Conservation (phyloP, 2,797 vertebrate species). For the Enteromius anoplus region DNA sequence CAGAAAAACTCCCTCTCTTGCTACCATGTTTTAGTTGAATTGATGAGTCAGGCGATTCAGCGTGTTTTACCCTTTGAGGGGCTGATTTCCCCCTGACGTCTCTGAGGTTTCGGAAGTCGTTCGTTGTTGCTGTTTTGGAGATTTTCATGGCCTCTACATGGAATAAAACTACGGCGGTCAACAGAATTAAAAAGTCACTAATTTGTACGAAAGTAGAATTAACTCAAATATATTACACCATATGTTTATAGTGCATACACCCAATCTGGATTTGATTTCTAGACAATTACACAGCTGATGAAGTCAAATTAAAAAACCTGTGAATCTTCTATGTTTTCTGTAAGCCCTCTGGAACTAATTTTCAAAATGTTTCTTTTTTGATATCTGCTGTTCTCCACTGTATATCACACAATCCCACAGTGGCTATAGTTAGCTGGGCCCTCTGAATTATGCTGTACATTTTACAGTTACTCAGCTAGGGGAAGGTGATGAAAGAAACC, state of each 20-base stretch:
- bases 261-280: background rate
- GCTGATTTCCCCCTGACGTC: slow-evolving; percentile 41
- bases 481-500: slow-evolving; percentile 29
- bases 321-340: background rate
- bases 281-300: background rate
- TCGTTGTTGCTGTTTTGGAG: background rate
- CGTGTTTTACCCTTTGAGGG: slow-evolving; percentile 15
- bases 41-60: slow-evolving; percentile 42
- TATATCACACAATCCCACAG: background rate
- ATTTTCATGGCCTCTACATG: background rate
- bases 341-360: background rate
- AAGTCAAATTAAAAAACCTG: background rate
- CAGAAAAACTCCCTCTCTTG: slow-evolving; percentile 40
- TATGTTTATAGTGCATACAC: background rate
- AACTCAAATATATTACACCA: background rate
- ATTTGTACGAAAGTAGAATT: background rate
- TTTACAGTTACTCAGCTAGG: slow-evolving; percentile 34
- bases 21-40: slow-evolving; percentile 35
- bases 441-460: slow-evolving; percentile 30
- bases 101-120: slow-evolving; percentile 22
- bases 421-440: slow-evolving; percentile 2
- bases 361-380: background rate
- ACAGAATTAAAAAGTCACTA: background rate
- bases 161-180: background rate
- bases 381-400: background rate